Evolutionary conservation across 2,888 invertebrate species (phyloP), one percentile per base, ranked within the genome.

Genomic region (Teleogryllus oceanicus): DNA sequence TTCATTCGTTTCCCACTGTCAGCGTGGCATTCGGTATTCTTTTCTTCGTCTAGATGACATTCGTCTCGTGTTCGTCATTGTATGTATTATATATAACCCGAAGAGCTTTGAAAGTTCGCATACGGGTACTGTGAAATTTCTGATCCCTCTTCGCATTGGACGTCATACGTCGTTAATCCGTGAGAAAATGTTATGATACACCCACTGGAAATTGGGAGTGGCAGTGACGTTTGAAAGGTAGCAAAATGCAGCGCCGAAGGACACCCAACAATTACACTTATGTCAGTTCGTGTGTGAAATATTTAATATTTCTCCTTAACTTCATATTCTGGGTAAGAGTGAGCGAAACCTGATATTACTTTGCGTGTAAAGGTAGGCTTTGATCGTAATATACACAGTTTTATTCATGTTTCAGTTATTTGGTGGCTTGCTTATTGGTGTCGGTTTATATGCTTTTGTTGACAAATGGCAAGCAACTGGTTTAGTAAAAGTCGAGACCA

Each of bases 401-500:
- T 75, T 24, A 75, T 75, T 75, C 13, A 20, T 87, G 83, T 90
- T 91, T 81, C 91, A 97, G 97, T 88, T 97, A 79, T 92, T 96
- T 84, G 97, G 97, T 80, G 95, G 96, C 49, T 88, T 95, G 16
- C 88, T 97, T 77, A 92, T 97, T 81, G 96, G 94, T 11, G 92
- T 97, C 81, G 97, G 97, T 11, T 88, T 95, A 5, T 97, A 97
- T 87, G 96, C 97, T 0, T 96, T 96, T 85, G 92, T 95, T 82
- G 97, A 97, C 85, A 97, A 97, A 90, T 96, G 95, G 92, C 94
- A 96, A 85, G 92, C 95, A 10, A 94, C 93, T 37, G 96, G 96
- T 83, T 92, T 94, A 84, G 91, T 96, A 74, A 92, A 94, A 87
- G 88, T 94, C 83, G 94, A 96, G 85, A 96, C 94, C 78, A 91